Evolutionary conservation across 53 echinoderm and acorn worm species (phyloP).

Genomic region (Stichopus horrens): DNA sequence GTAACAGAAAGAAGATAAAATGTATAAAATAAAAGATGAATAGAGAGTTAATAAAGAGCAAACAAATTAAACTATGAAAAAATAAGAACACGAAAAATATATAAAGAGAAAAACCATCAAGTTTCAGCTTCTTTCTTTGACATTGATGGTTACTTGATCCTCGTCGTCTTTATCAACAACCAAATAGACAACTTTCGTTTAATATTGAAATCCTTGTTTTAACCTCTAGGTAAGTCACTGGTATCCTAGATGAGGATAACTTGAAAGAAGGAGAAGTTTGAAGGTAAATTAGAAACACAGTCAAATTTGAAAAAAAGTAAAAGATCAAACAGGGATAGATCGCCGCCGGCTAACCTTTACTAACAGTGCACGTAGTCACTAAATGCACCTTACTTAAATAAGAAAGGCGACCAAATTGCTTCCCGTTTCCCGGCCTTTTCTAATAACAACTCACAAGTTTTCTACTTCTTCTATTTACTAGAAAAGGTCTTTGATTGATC

Average conservation of each 20-base stretch:
- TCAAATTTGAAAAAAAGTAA: neutral
- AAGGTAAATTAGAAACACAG: conserved; percentile 20
- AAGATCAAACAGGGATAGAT: conserved; percentile 6
- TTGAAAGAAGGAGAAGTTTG: too few relatives aligned
- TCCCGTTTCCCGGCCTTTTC: conserved; percentile 46
- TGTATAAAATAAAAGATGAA: too few relatives aligned
- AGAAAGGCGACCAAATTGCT: conserved; percentile 43
- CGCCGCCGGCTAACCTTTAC: conserved; percentile 36
- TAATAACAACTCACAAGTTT: conserved; percentile 39
- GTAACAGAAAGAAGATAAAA: too few relatives aligned
- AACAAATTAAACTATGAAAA: neutral
- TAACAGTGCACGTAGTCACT: conserved; percentile 32
- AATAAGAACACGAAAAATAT: neutral
- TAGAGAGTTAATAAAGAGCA: too few relatives aligned
- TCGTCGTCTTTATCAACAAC: neutral
- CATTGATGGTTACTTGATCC: neutral
- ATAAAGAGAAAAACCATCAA: too few relatives aligned
- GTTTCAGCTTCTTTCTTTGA: neutral
- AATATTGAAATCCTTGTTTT: conserved; percentile 15
- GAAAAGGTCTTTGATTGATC: conserved; percentile 51
- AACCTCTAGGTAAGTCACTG: conserved; percentile 35
- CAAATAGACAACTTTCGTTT: neutral
- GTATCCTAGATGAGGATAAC: neutral
- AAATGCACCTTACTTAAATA: conserved; percentile 33
- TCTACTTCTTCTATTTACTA: neutral